A percentile compares a stretch with the other conserved stretches of the same genome.
phyloP scores from a whole-genome alignment of 2,888 invertebrate species.

The Troilus luridus region DNA sequence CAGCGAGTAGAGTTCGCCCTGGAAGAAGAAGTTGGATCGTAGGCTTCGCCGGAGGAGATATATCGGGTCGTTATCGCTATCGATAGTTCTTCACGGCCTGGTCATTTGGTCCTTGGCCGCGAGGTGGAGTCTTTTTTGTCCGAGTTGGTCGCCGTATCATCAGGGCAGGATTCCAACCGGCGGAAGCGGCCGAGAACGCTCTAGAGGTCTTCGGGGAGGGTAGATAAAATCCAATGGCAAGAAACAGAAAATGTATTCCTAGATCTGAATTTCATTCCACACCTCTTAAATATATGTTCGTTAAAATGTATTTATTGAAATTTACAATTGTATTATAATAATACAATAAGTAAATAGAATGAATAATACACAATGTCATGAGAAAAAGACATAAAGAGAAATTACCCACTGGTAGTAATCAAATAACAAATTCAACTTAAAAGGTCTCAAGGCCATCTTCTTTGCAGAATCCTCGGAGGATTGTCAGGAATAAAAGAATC shows the following conservation, averaged over 20 bases:
- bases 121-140: neutral
- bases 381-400: no score
- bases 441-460: no score
- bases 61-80: constrained; percentile 24
- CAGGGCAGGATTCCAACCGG: neutral
- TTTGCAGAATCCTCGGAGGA: no score
- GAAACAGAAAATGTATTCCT: neutral
- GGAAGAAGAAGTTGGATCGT: constrained; percentile 11
- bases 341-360: no score
- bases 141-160: neutral
- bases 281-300: no score
- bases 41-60: constrained; percentile 1
- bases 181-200: neutral
- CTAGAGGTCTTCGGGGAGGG: neutral
- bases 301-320: no score
- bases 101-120: neutral
- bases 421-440: no score
- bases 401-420: no score
- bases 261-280: no score
- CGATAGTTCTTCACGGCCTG: neutral
- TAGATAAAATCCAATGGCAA: neutral
- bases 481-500: no score
- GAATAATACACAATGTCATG: no score
- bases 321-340: no score
- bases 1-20: neutral